These are phyloP conservation scores for Hylaeus volcanicus DNA, from an alignment of 1,140 invertebrate genomes.

Conservation along the genomic window DNA sequence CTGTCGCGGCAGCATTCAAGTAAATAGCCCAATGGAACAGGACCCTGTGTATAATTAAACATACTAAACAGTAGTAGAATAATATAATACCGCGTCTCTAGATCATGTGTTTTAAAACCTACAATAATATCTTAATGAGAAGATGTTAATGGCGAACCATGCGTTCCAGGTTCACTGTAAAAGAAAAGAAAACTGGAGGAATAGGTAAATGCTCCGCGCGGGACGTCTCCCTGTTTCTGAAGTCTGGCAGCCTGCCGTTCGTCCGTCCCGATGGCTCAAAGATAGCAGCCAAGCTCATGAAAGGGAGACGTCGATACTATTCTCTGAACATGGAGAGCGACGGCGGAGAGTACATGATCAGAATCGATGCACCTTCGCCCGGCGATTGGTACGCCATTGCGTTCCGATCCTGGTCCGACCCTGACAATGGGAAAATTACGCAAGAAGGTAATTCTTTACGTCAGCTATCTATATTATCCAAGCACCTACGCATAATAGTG, in stretches of 20 bases:
- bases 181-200: constrained; percentile 75
- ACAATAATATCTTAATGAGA: no score
- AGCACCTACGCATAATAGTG: no score
- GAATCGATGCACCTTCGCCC: constrained; percentile 84
- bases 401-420: constrained; percentile 88
- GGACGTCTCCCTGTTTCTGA: constrained; percentile 84
- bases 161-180: constrained; percentile 71
- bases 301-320: constrained; percentile 76
- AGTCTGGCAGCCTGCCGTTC: constrained; percentile 88
- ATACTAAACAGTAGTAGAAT: no score
- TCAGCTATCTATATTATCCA: background rate
- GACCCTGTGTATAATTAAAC: no score
- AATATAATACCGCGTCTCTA: background rate
- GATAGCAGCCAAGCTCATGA: constrained; percentile 84
- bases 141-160: no score
- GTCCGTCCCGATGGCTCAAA: constrained; percentile 88
- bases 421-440: constrained; percentile 85
- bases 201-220: constrained; percentile 81
- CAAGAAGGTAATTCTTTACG: constrained; percentile 84
- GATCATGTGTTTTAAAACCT: no score
- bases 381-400: constrained; percentile 91
- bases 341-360: constrained; percentile 80
- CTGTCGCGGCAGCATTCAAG: constrained; percentile 74
- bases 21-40: constrained; percentile 50
- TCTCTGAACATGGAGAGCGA: constrained; percentile 79